phyloP scores from a whole-genome alignment of 2,113 vertebrate genomes.

The Microcebus tavaratra region DNA sequence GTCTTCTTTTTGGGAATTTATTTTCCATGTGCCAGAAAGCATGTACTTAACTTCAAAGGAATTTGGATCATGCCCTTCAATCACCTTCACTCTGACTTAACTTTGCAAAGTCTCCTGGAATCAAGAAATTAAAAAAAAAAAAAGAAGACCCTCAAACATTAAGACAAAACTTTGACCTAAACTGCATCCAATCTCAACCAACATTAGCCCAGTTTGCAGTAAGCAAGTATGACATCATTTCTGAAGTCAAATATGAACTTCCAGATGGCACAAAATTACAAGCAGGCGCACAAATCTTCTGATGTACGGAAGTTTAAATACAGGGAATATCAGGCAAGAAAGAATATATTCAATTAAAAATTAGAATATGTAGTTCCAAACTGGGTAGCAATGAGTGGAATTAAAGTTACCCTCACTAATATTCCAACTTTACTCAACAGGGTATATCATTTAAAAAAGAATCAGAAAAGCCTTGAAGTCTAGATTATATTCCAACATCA shows the following conservation, averaged over 20 bases:
- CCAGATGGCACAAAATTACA: slow-evolving; percentile 79
- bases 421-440: slow-evolving; percentile 8
- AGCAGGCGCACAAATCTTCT: slow-evolving; percentile 62
- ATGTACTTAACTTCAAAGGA: slow-evolving; percentile 67
- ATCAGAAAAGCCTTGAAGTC: slow-evolving; percentile 73
- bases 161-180: slow-evolving; percentile 78
- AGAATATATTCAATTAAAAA: slow-evolving; percentile 23
- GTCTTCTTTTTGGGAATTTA: slow-evolving; percentile 54
- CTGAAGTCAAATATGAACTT: slow-evolving; percentile 74
- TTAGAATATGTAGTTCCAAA: slow-evolving; percentile 38
- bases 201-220: slow-evolving; percentile 69
- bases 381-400: not conserved
- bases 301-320: slow-evolving; percentile 51
- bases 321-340: not conserved
- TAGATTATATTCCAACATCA: slow-evolving; percentile 71
- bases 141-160: not conserved
- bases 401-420: slow-evolving; percentile 48
- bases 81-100: slow-evolving; percentile 70
- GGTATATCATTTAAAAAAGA: slow-evolving; percentile 53
- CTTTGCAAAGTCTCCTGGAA: slow-evolving; percentile 66
- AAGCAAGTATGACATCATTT: slow-evolving; percentile 79
- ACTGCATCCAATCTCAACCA: slow-evolving; percentile 65
- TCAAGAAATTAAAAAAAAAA: not conserved
- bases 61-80: slow-evolving; percentile 52
- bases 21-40: slow-evolving; percentile 67